Conservation (phyloP, 2,797 vertebrate genomes). For the Rhabdophis nuchalis region DNA sequence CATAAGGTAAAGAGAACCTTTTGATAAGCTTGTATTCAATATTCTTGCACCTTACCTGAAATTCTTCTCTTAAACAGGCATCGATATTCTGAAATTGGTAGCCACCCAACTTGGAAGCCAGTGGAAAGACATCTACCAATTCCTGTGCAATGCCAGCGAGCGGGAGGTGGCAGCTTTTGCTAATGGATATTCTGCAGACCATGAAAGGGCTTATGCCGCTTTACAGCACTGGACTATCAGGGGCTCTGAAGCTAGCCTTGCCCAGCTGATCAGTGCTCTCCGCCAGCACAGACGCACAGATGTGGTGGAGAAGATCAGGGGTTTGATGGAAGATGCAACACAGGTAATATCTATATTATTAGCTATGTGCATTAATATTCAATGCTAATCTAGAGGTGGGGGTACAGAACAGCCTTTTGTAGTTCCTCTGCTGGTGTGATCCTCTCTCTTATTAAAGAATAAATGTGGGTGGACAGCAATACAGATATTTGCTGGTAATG, state of each 20-base stretch:
- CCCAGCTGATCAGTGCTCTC: slow-evolving; percentile 91
- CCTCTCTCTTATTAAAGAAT: neutral
- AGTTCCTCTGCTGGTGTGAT: neutral
- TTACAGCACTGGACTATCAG: slow-evolving; percentile 96
- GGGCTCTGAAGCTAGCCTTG: slow-evolving; percentile 89
- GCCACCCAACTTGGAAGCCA: slow-evolving; percentile 90
- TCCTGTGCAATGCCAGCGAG: slow-evolving; percentile 88
- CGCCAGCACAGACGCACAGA: slow-evolving; percentile 90
- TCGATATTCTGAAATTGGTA: slow-evolving; percentile 93
- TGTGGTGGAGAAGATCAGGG: slow-evolving; percentile 93
- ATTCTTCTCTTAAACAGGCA: slow-evolving; percentile 72
- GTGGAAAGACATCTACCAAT: slow-evolving; percentile 94
- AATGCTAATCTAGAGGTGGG: neutral
- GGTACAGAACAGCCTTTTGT: neutral
- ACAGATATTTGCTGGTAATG: neutral
- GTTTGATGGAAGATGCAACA: slow-evolving; percentile 91
- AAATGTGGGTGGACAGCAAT: neutral
- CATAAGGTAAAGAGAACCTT: neutral
- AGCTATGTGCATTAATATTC: neutral
- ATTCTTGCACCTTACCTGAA: neutral
- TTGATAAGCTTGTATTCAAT: neutral
- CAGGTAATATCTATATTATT: slow-evolving; percentile 73
- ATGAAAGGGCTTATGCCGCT: slow-evolving; percentile 88
- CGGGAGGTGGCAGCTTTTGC: slow-evolving; percentile 90
- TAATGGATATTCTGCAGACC: slow-evolving; percentile 85